Percentiles rank a stretch among this genome's conserved stretches.
Conservation (phyloP, 2,888 invertebrate species). For the Sclerodermus sp. region DNA sequence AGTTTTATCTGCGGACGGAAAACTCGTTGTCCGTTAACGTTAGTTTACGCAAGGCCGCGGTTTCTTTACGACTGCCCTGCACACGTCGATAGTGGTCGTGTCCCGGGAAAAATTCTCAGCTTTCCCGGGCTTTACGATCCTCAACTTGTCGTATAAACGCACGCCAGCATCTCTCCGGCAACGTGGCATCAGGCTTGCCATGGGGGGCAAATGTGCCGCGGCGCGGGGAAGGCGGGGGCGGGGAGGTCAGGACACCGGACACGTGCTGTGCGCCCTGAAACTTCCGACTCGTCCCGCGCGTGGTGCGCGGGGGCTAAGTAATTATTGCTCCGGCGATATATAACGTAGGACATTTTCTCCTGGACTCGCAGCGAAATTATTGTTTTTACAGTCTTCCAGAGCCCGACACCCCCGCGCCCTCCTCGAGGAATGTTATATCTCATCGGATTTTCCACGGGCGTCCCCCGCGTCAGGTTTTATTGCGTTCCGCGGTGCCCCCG, state of each 20-base stretch:
- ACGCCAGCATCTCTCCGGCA: slow-evolving; percentile 9
- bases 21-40: slow-evolving; percentile 42
- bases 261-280: too few species aligned
- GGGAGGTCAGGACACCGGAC: too few species aligned
- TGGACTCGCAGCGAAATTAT: slow-evolving; percentile 8
- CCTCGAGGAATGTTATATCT: too few species aligned
- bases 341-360: not conserved
- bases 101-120: slow-evolving; percentile 37
- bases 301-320: slow-evolving; percentile 7
- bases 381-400: slow-evolving; percentile 15
- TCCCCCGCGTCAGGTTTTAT: too few species aligned
- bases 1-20: slow-evolving; percentile 18
- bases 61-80: slow-evolving; percentile 42
- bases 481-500: too few species aligned
- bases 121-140: slow-evolving; percentile 38
- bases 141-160: slow-evolving; percentile 34
- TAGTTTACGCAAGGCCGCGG: slow-evolving; percentile 40
- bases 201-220: not conserved
- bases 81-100: slow-evolving; percentile 38
- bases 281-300: too few species aligned
- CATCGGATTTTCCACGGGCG: too few species aligned
- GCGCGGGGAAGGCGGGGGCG: too few species aligned
- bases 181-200: not conserved
- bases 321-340: slow-evolving; percentile 20
- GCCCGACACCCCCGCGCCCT: not conserved